Evolutionary conservation across 2,113 vertebrate species (phyloP).

Genomic region (Epinephelus fuscoguttatus): DNA sequence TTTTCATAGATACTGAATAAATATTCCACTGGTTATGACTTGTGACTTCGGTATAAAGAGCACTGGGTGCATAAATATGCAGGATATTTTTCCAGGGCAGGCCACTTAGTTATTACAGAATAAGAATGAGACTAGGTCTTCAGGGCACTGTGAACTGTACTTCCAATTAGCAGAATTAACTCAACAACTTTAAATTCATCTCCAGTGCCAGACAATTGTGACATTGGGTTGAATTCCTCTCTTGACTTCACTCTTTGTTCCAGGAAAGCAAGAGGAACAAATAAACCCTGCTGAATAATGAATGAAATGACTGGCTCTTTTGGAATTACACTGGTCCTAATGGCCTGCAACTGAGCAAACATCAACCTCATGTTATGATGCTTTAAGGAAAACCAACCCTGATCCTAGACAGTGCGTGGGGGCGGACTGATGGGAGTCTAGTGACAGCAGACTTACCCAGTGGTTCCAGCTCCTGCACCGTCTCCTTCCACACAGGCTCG

Average conservation of each 20-base stretch:
- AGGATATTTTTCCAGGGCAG: background rate
- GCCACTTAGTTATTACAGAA: background rate
- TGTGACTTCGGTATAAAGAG: background rate
- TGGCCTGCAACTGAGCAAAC: constrained; percentile 16
- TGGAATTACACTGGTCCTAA: constrained; percentile 29
- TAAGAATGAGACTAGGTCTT: background rate
- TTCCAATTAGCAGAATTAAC: constrained; percentile 11
- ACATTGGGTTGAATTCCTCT: background rate
- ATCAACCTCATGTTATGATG: constrained; percentile 9
- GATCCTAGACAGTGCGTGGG: background rate
- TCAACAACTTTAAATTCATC: constrained; percentile 27
- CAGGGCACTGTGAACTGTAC: background rate
- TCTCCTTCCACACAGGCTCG: constrained; percentile 95
- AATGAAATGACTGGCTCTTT: constrained; percentile 12
- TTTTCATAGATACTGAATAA: background rate
- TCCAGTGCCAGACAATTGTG: background rate
- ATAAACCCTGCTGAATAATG: constrained; percentile 38
- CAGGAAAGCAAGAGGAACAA: constrained; percentile 10
- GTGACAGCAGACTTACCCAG: constrained; percentile 82
- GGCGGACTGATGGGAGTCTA: background rate
- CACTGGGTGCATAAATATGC: background rate
- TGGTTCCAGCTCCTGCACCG: constrained; percentile 89
- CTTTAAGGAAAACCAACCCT: constrained; percentile 17
- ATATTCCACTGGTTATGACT: background rate
- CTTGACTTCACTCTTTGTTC: background rate